These are phyloP conservation scores for Rhabdophis nuchalis DNA, from an alignment of 2,797 vertebrate species.

Conservation along the genomic window DNA sequence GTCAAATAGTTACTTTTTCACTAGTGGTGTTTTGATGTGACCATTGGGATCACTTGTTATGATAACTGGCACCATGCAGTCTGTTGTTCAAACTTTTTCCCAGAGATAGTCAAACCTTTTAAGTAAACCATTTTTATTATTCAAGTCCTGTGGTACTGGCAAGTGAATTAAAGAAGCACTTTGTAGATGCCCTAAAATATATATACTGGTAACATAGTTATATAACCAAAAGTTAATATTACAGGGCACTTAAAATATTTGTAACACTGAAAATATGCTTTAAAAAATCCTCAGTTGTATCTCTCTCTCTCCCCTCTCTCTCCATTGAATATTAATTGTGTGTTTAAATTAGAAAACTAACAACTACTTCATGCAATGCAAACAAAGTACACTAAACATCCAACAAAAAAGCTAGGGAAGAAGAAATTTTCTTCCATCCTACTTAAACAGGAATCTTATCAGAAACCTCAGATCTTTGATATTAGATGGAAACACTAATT, in stretches of 20 bases:
- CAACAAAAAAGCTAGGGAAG: no score
- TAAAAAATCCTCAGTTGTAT: not conserved
- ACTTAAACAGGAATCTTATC: not conserved
- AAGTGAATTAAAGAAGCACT: not conserved
- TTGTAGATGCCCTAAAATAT: not conserved
- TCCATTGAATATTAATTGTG: not conserved
- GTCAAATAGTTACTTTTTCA: not conserved
- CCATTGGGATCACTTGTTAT: not conserved
- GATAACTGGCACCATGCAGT: slow-evolving; percentile 9
- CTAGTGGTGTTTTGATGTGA: not conserved
- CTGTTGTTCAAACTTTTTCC: not conserved
- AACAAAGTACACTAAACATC: not conserved
- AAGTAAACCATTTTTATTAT: not conserved
- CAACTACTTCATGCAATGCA: not conserved
- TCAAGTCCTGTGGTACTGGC: not conserved
- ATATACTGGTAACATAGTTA: not conserved
- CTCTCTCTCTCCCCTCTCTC: no score
- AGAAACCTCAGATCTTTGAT: not conserved
- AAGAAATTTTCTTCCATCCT: not conserved
- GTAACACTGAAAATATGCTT: not conserved
- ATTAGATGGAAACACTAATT: not conserved
- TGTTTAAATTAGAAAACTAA: not conserved
- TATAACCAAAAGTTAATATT: not conserved
- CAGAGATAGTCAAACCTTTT: not conserved
- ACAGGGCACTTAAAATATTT: not conserved